Percentiles rank a stretch among this genome's conserved stretches.
Evolutionary conservation across 2,888 invertebrate genomes (phyloP).

Genomic region (Apotomis betuletana): DNA sequence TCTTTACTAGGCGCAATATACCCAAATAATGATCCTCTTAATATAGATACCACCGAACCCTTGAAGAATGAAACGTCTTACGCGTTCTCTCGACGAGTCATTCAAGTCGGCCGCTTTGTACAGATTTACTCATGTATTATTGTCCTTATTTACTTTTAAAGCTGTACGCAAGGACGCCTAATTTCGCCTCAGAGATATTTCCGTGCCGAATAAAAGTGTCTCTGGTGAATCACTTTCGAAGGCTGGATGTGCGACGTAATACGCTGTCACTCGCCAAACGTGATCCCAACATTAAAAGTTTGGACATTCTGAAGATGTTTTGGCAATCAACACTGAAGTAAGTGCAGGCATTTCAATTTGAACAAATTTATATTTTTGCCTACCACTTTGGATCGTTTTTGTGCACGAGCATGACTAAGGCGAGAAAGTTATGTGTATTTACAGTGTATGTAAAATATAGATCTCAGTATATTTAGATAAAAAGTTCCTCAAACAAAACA

Average conservation of each 20-base stretch:
- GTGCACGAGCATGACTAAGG: slow-evolving; percentile 28
- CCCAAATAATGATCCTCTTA: slow-evolving; percentile 54
- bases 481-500: slow-evolving; percentile 33
- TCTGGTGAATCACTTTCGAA: slow-evolving; percentile 74
- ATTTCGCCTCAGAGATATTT: slow-evolving; percentile 74
- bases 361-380: slow-evolving; percentile 47
- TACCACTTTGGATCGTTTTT: slow-evolving; percentile 31
- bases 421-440: slow-evolving; percentile 31
- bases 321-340: slow-evolving; percentile 61
- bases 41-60: slow-evolving; percentile 25
- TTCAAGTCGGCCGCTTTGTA: slow-evolving; percentile 57
- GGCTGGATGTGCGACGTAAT: slow-evolving; percentile 67
- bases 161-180: slow-evolving; percentile 78
- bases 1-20: slow-evolving; percentile 75
- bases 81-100: slow-evolving; percentile 58
- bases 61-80: slow-evolving; percentile 44
- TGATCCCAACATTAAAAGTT: slow-evolving; percentile 68
- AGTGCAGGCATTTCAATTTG: slow-evolving; percentile 54
- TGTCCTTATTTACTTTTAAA: slow-evolving; percentile 72
- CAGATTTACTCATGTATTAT: slow-evolving; percentile 62
- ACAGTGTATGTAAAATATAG: slow-evolving; percentile 12
- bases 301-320: slow-evolving; percentile 65
- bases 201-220: slow-evolving; percentile 76
- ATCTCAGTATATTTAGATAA: slow-evolving; percentile 30
- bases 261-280: slow-evolving; percentile 67